Percentiles rank a stretch among this genome's conserved stretches.
phyloP scores from a whole-genome alignment of 2,113 vertebrate species.

The Thalassarche chlororhynchos region DNA sequence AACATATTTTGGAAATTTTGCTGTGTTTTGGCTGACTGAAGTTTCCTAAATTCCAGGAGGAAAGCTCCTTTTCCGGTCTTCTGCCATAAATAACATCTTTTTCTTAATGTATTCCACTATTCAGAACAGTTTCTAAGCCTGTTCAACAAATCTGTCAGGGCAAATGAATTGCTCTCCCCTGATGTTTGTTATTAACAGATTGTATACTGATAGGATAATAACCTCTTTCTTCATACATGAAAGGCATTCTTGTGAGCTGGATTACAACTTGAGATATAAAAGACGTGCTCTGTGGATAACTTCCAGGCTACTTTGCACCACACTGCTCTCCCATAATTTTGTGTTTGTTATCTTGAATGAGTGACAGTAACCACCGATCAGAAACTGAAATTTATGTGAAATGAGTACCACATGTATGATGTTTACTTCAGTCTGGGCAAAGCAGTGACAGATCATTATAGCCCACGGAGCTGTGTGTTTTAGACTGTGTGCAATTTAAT shows the following conservation, averaged over 20 bases:
- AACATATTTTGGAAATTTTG: slow-evolving; percentile 29
- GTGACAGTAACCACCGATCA: slow-evolving; percentile 71
- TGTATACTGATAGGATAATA: slow-evolving; percentile 71
- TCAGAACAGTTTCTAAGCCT: slow-evolving; percentile 57
- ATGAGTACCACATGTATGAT: slow-evolving; percentile 74
- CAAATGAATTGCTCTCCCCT: slow-evolving; percentile 71
- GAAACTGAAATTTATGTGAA: slow-evolving; percentile 72
- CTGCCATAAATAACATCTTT: slow-evolving; percentile 60
- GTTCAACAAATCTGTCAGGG: slow-evolving; percentile 67
- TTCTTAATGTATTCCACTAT: slow-evolving; percentile 45
- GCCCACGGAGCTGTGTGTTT: slow-evolving; percentile 36
- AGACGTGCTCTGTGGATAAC: slow-evolving; percentile 68
- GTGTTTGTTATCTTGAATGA: slow-evolving; percentile 74
- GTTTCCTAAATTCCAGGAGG: slow-evolving; percentile 36
- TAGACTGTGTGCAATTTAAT: slow-evolving; percentile 65
- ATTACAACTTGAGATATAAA: slow-evolving; percentile 76
- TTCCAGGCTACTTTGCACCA: slow-evolving; percentile 71
- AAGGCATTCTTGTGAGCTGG: slow-evolving; percentile 74
- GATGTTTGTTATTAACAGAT: slow-evolving; percentile 79
- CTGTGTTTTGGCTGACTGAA: slow-evolving; percentile 50
- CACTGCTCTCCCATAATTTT: slow-evolving; percentile 63
- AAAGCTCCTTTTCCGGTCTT: slow-evolving; percentile 59
- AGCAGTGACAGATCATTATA: slow-evolving; percentile 39
- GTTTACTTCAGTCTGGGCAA: slow-evolving; percentile 66
- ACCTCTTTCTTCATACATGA: slow-evolving; percentile 71